These are phyloP conservation scores for Vicugna pacos DNA, from an alignment of 2,113 vertebrate genomes.

Conservation along the genomic window DNA sequence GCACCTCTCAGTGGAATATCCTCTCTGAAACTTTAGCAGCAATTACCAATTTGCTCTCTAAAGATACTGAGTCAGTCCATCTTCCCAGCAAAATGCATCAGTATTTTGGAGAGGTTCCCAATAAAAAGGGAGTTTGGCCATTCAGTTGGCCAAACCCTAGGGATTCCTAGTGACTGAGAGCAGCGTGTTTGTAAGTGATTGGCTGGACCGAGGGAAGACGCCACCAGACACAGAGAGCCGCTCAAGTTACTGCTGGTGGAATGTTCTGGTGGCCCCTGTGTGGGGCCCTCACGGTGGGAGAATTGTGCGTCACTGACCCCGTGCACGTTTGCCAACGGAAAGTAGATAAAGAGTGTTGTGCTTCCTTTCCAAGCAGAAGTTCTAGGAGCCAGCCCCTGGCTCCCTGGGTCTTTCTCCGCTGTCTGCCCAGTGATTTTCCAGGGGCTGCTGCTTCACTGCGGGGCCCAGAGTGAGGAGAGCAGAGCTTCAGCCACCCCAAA, in stretches of 20 bases:
- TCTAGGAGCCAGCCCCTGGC: not conserved
- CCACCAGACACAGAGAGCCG: not conserved
- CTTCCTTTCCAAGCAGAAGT: not conserved
- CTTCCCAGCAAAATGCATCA: not conserved
- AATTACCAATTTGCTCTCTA: not conserved
- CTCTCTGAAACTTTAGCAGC: not conserved
- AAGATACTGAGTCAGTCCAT: not conserved
- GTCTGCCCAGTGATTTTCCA: not conserved
- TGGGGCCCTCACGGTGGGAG: not conserved
- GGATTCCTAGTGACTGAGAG: not conserved
- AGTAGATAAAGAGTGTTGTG: not conserved
- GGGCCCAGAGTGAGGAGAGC: not conserved
- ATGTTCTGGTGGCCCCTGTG: not conserved
- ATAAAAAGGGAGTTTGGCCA: not conserved
- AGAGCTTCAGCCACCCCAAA: not conserved
- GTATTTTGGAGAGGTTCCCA: not conserved
- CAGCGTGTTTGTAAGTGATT: not conserved
- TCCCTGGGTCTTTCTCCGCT: no score
- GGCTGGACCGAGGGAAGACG: not conserved
- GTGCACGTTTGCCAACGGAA: not conserved
- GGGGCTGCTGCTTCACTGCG: not conserved
- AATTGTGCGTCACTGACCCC: not conserved
- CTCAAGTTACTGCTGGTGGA: fast-evolving
- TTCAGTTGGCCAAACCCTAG: not conserved
- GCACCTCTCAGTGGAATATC: not conserved